Base-by-base conservation (phyloP, 2,113 vertebrate genomes). In the Alosa alosa region DNA sequence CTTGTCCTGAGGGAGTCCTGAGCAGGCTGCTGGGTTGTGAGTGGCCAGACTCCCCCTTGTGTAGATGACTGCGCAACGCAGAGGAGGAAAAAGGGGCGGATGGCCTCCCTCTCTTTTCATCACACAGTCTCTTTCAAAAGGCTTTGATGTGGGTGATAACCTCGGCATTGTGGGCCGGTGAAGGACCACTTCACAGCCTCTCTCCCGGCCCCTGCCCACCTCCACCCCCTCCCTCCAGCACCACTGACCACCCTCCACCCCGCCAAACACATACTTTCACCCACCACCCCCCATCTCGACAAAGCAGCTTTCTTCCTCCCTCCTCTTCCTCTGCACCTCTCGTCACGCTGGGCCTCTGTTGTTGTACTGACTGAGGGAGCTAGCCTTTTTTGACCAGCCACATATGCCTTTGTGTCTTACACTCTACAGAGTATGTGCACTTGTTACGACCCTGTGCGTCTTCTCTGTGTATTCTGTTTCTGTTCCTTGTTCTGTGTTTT, bases 161-260 rank as follows among this genome's bases (percentile, higher is more conserved):
- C 72, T 78, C 11, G 31, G 72, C 72, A 36, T 78, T 11, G 25
- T 36, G 72, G 72, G 31, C 72, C 36, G 11, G 31, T 78, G 72
- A 78, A 78, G 72, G 72, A 78, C 31, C 72, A 78, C 72, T 78
- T 78, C 72, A 78, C 72, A 78, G 72, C 31, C 72, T 39, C 72
- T 78, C 72, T 52, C 1, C 22, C 20, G 5, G 20, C 55, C 55
- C 55, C 20, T 22, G 55, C 55, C 20, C 55, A 60, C 55, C 55
- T 60, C 55, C 55, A 6, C 55, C 17, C 52, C 52, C 52, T 20
- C 52, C 18, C 31, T 31, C 31, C 31, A 31, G 31, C 17, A 15
- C 50, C 50, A 52, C 64, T 72, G 64, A 25, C 64, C 64, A 25
- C 60, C 60, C n/a, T 64, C 9, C 60, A 18, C 50, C 9, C 10